Conservation (phyloP, 2,888 invertebrate species). For the Selenia dentaria region DNA sequence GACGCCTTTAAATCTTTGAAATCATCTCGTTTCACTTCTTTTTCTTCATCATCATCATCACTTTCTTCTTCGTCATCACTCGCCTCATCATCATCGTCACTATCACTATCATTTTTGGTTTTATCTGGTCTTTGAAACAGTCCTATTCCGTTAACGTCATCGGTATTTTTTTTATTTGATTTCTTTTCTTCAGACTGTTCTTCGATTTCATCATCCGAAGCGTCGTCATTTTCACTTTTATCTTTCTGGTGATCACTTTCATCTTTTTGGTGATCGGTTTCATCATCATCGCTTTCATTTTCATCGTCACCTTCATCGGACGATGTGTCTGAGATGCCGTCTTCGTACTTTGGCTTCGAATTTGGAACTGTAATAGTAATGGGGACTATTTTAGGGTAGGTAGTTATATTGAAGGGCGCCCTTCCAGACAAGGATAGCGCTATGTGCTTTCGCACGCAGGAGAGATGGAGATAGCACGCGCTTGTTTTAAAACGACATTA, state of each 20-base stretch:
- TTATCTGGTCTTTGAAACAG: slow-evolving; percentile 28
- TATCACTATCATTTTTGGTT: not conserved
- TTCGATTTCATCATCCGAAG: slow-evolving; percentile 24
- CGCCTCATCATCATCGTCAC: not conserved
- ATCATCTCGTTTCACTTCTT: slow-evolving; percentile 38
- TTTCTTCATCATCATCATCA: slow-evolving; percentile 25
- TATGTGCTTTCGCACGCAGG: no score
- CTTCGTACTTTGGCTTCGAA: slow-evolving; percentile 65
- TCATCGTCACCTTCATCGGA: slow-evolving; percentile 50
- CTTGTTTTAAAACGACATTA: no score
- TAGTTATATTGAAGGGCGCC: no score
- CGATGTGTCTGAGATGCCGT: slow-evolving; percentile 71
- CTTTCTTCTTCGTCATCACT: slow-evolving; percentile 1
- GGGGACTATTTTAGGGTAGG: no score
- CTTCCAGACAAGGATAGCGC: no score
- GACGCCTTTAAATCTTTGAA: slow-evolving; percentile 80
- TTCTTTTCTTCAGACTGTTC: slow-evolving; percentile 11
- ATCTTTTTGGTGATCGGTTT: slow-evolving; percentile 34
- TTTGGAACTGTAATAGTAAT: slow-evolving; percentile 68
- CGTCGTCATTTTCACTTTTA: slow-evolving; percentile 17
- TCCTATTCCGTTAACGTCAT: slow-evolving; percentile 5
- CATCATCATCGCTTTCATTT: slow-evolving; percentile 53
- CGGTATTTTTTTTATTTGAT: slow-evolving; percentile 21
- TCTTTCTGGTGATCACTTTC: slow-evolving; percentile 34
- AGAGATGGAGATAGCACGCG: no score